A percentile compares a stretch with the other conserved stretches of the same genome.
phyloP scores from a whole-genome alignment of 2,888 invertebrate genomes.

The Hipparchia sbordonii region DNA sequence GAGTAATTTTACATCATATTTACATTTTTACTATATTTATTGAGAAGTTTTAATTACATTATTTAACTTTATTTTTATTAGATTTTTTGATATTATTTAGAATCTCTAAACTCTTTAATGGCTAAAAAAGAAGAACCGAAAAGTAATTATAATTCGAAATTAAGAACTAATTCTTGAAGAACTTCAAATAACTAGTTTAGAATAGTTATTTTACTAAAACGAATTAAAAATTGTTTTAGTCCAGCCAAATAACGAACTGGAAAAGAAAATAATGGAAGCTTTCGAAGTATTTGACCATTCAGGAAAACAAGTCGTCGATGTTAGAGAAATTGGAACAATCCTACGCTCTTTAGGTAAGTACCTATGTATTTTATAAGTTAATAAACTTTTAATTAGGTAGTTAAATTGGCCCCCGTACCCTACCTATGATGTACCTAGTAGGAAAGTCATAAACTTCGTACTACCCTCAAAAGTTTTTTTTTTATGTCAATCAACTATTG shows the following conservation, averaged over 20 bases:
- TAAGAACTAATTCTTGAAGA: neutral
- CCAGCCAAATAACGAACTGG: conserved; percentile 86
- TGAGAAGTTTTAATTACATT: neutral
- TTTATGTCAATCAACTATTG: too few species aligned
- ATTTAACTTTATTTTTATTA: neutral
- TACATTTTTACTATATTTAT: too few species aligned
- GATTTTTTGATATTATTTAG: conserved; percentile 45
- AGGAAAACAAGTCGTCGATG: conserved; percentile 93
- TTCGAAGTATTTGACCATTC: conserved; percentile 96
- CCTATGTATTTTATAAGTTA: neutral
- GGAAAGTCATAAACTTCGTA: too few species aligned
- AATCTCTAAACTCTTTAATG: conserved; percentile 60
- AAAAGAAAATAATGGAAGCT: conserved; percentile 91
- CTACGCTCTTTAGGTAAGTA: conserved; percentile 91
- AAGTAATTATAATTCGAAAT: conserved; percentile 49
- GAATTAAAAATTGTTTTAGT: conserved; percentile 57
- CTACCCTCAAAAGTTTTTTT: too few species aligned
- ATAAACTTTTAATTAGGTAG: neutral
- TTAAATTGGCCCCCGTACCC: neutral
- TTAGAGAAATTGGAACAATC: conserved; percentile 95
- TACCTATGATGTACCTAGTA: too few species aligned
- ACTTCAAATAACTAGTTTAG: neutral
- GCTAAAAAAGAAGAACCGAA: conserved; percentile 67
- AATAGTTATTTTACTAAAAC: neutral
- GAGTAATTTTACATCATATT: too few species aligned